Percentiles rank a stretch among this genome's conserved stretches.
phyloP scores from a whole-genome alignment of 2,797 vertebrate species.

The Cossypha heuglini region DNA sequence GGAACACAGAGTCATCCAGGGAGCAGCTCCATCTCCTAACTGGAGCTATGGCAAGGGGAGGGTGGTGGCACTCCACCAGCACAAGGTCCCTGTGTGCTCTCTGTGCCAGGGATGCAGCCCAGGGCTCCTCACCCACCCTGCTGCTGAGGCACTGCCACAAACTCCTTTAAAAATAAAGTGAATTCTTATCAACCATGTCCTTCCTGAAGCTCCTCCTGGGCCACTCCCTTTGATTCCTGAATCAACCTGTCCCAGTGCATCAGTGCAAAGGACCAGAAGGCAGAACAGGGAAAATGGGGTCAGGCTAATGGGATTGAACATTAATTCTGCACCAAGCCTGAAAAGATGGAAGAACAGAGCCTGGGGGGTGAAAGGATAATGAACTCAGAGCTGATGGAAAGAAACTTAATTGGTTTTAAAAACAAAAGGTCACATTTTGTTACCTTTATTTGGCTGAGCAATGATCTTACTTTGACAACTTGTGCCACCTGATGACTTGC shows the following conservation, averaged over 20 bases:
- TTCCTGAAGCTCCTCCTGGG: neutral
- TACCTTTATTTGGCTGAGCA: slow-evolving; percentile 39
- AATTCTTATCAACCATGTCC: neutral
- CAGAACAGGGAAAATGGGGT: neutral
- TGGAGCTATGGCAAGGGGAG: neutral
- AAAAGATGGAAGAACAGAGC: slow-evolving; percentile 39
- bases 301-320: slow-evolving; percentile 55
- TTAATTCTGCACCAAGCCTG: slow-evolving; percentile 12
- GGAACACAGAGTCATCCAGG: fast-evolving
- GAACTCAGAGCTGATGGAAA: slow-evolving; percentile 37
- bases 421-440: slow-evolving; percentile 43
- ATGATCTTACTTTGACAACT: slow-evolving; percentile 15
- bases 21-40: neutral
- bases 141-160: neutral
- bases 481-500: neutral
- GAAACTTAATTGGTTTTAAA: slow-evolving; percentile 51
- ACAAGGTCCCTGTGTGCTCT: neutral
- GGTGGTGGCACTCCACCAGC: neutral
- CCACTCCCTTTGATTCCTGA: neutral
- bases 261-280: neutral
- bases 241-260: neutral
- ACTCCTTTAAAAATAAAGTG: neutral
- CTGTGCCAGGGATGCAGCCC: neutral
- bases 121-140: fast-evolving
- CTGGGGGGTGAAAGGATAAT: slow-evolving; percentile 34